phyloP scores from a whole-genome alignment of 2,797 vertebrate genomes.

The Eupleurogrammus muticus region DNA sequence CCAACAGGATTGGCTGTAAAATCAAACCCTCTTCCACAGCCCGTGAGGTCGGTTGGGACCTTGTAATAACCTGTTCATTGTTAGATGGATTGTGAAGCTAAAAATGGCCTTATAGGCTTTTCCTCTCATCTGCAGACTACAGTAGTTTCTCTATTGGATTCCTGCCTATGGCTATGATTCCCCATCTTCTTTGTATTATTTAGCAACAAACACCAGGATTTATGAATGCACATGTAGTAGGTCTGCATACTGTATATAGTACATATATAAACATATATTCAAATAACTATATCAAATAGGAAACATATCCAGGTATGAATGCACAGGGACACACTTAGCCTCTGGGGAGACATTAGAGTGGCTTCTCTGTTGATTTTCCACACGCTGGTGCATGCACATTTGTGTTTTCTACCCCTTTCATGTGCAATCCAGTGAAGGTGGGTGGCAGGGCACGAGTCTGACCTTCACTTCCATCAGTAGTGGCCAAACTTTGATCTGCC shows the following conservation, averaged over 20 bases:
- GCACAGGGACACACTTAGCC: background rate
- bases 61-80: background rate
- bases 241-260: too few relatives aligned
- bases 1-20: background rate
- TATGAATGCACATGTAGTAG: background rate
- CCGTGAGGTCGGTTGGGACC: background rate
- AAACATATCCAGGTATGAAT: background rate
- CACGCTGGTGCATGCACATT: conserved; percentile 15
- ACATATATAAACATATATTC: background rate
- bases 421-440: conserved; percentile 40
- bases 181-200: background rate
- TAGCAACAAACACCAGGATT: background rate
- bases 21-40: background rate
- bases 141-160: conserved; percentile 12
- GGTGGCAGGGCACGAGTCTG: conserved; percentile 45
- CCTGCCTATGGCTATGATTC: conserved; percentile 7
- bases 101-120: conserved; percentile 14
- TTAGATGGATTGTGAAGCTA: background rate
- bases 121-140: conserved; percentile 36
- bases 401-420: conserved; percentile 45
- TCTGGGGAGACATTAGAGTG: conserved; percentile 8
- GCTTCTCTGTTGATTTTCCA: conserved; percentile 23
- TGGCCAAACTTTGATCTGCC: conserved; percentile 59
- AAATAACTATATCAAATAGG: background rate
- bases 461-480: conserved; percentile 75